These are phyloP conservation scores for Calliphora vomitoria DNA, from an alignment of 2,888 invertebrate species.

Conservation along the genomic window DNA sequence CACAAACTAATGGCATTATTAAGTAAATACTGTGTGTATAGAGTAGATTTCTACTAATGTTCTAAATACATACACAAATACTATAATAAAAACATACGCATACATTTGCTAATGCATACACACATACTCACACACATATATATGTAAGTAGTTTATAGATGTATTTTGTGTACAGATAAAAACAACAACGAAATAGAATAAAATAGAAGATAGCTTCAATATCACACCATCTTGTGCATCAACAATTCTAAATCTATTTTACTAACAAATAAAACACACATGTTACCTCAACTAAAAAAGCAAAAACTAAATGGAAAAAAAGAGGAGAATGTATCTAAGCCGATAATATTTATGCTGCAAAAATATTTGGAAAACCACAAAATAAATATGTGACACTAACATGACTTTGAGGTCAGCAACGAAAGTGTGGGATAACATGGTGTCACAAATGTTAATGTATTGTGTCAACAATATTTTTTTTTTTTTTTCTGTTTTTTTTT, in stretches of 20 bases:
- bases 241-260: conserved; percentile 58
- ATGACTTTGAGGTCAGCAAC: conserved; percentile 69
- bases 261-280: conserved; percentile 69
- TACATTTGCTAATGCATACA: background rate
- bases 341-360: conserved; percentile 67
- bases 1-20: conserved; percentile 63
- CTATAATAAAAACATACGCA: background rate
- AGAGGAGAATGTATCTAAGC: conserved; percentile 51
- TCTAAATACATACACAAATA: background rate
- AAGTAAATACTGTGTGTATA: conserved; percentile 22
- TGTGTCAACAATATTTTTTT: conserved; percentile 58
- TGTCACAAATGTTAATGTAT: conserved; percentile 72
- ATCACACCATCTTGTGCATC: conserved; percentile 29
- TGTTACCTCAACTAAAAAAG: conserved; percentile 62
- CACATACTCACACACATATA: background rate
- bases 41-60: conserved; percentile 18
- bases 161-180: background rate
- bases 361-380: conserved; percentile 71
- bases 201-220: conserved; percentile 31
- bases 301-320: background rate
- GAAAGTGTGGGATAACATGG: conserved; percentile 56
- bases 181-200: conserved; percentile 4
- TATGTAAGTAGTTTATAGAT: background rate
- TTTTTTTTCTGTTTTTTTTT: conserved; percentile 4
- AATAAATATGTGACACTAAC: conserved; percentile 72